phyloP scores from a whole-genome alignment of 1,140 invertebrate genomes.

The Cotesia typhae region DNA sequence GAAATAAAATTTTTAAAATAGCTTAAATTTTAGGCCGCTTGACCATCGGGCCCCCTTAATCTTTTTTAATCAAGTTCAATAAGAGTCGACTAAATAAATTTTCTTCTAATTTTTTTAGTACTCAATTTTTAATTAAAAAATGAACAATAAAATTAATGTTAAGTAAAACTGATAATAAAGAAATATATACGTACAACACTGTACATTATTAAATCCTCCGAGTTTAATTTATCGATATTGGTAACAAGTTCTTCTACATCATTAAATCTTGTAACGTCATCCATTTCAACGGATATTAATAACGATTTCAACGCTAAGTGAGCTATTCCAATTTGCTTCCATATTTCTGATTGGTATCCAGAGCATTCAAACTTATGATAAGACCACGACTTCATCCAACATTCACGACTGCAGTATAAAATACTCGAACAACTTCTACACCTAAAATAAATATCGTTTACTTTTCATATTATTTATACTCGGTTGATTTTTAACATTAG shows the following conservation, averaged over 20 bases:
- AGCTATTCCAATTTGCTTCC: constrained; percentile 77
- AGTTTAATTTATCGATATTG: constrained; percentile 59
- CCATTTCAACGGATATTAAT: constrained; percentile 60
- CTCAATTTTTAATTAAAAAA: not conserved
- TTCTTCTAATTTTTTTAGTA: too few species aligned
- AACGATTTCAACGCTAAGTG: constrained; percentile 77
- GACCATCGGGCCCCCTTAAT: too few species aligned
- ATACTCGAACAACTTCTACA: constrained; percentile 72
- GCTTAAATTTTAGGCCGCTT: too few species aligned
- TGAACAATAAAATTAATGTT: not conserved
- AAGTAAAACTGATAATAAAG: constrained; percentile 8
- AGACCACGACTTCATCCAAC: constrained; percentile 69
- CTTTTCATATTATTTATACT: constrained; percentile 9
- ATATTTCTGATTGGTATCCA: constrained; percentile 70
- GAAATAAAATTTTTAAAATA: too few species aligned
- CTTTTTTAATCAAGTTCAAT: too few species aligned
- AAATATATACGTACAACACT: constrained; percentile 57
- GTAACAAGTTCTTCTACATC: constrained; percentile 59
- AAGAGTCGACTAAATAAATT: too few species aligned
- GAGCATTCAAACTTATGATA: constrained; percentile 82
- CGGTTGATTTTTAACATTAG: too few species aligned
- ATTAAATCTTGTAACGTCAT: constrained; percentile 55
- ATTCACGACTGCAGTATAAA: constrained; percentile 74
- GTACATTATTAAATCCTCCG: constrained; percentile 62
- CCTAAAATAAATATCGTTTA: constrained; percentile 53